These are phyloP conservation scores for Teleopsis dalmanni DNA, from an alignment of 1,140 invertebrate species.

Conservation along the genomic window DNA sequence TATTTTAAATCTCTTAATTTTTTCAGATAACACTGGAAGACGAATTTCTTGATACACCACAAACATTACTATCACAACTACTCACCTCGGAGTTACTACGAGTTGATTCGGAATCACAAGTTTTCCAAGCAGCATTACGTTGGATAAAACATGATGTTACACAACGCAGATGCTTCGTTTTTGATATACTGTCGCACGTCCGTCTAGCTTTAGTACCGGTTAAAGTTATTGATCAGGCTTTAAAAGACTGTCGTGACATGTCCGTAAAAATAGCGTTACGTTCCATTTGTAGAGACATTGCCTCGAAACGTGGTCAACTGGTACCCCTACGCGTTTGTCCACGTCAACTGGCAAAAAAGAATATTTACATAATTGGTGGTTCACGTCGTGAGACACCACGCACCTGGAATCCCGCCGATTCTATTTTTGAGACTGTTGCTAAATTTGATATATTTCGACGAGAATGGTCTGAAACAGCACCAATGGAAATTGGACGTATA, in stretches of 20 bases:
- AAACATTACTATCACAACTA: slow-evolving; percentile 70
- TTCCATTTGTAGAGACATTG: slow-evolving; percentile 74
- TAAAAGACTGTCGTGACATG: slow-evolving; percentile 72
- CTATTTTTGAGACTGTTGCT: slow-evolving; percentile 69
- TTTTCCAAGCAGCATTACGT: slow-evolving; percentile 81
- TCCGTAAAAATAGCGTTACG: slow-evolving; percentile 72
- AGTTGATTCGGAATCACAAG: slow-evolving; percentile 87
- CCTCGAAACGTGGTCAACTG: slow-evolving; percentile 66
- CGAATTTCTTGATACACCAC: slow-evolving; percentile 80
- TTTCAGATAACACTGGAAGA: slow-evolving; percentile 62
- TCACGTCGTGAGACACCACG: slow-evolving; percentile 65
- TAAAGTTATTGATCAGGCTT: slow-evolving; percentile 69
- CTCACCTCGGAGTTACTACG: slow-evolving; percentile 82
- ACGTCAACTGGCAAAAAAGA: slow-evolving; percentile 73
- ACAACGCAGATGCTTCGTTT: slow-evolving; percentile 72
- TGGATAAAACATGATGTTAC: slow-evolving; percentile 84
- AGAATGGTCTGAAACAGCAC: slow-evolving; percentile 68
- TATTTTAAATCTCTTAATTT: not conserved
- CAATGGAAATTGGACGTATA: slow-evolving; percentile 81
- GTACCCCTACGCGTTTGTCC: slow-evolving; percentile 70
- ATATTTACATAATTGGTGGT: slow-evolving; percentile 85
- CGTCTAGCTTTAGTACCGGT: slow-evolving; percentile 78
- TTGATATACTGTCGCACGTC: slow-evolving; percentile 77
- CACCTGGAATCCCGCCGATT: slow-evolving; percentile 57
- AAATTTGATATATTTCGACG: slow-evolving; percentile 69